phyloP scores from a whole-genome alignment of 2,113 vertebrate species.

The Puma concolor region DNA sequence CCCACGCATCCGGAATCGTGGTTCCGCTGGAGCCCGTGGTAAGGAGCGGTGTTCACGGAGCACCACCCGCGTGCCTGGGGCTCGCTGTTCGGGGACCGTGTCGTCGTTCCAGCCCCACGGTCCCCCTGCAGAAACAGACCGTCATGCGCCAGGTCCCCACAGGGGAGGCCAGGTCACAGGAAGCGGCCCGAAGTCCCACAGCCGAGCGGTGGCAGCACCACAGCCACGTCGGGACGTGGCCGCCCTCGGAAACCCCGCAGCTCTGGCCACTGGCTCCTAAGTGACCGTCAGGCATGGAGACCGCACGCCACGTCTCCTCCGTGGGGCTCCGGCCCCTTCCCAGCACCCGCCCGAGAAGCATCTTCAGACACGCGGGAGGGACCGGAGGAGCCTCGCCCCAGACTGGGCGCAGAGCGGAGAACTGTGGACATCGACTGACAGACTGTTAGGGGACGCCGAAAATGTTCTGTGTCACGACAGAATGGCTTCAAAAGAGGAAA shows the following conservation, averaged over 20 bases:
- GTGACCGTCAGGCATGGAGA: too few relatives aligned
- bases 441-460: too few relatives aligned
- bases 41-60: rapidly evolving
- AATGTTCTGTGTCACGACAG: too few relatives aligned
- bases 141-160: rapidly evolving
- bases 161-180: rapidly evolving
- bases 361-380: too few relatives aligned
- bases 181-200: rapidly evolving
- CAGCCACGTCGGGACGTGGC: rapidly evolving
- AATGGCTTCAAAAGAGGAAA: too few relatives aligned
- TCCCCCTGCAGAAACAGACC: not conserved
- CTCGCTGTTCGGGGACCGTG: rapidly evolving
- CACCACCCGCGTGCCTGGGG: rapidly evolving
- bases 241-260: not conserved
- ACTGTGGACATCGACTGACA: too few relatives aligned
- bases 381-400: too few relatives aligned
- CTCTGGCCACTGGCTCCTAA: not conserved
- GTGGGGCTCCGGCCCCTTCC: too few relatives aligned
- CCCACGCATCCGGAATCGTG: rapidly evolving
- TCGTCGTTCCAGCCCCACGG: rapidly evolving
- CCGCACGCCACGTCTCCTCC: too few relatives aligned
- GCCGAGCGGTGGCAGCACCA: rapidly evolving
- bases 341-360: too few relatives aligned
- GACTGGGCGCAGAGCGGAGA: too few relatives aligned
- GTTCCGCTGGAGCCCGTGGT: rapidly evolving